Conservation (phyloP, 2,113 vertebrate species). For the Zosterops hypoxanthus region DNA sequence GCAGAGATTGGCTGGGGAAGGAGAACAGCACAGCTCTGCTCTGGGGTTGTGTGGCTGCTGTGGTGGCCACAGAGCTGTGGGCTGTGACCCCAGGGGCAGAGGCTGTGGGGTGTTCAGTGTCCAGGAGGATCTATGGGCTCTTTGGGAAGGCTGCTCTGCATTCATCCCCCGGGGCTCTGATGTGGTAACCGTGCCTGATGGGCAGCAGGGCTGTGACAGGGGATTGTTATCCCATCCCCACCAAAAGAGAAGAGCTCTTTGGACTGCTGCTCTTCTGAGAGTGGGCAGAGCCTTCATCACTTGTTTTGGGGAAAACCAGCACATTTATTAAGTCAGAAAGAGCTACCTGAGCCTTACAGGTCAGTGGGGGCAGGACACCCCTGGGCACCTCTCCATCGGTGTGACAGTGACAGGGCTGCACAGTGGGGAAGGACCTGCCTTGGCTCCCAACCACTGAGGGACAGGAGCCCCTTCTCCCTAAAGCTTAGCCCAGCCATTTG, state of each 20-base stretch:
- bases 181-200: neutral
- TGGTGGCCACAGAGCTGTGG: neutral
- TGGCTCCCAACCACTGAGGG: neutral
- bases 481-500: neutral
- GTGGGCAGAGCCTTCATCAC: neutral
- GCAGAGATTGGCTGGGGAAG: neutral
- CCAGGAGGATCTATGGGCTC: neutral
- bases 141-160: neutral
- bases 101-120: rapidly evolving
- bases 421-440: neutral
- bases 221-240: neutral
- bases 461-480: neutral
- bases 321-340: neutral
- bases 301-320: neutral
- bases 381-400: neutral
- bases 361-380: neutral
- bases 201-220: neutral
- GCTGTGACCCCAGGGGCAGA: neutral
- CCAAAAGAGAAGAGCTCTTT: neutral
- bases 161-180: neutral
- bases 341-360: neutral
- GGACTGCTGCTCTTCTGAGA: neutral
- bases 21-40: neutral
- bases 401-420: neutral
- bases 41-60: neutral